These are phyloP conservation scores for Cuniculus paca DNA, from an alignment of 2,797 vertebrate genomes.

Conservation along the genomic window DNA sequence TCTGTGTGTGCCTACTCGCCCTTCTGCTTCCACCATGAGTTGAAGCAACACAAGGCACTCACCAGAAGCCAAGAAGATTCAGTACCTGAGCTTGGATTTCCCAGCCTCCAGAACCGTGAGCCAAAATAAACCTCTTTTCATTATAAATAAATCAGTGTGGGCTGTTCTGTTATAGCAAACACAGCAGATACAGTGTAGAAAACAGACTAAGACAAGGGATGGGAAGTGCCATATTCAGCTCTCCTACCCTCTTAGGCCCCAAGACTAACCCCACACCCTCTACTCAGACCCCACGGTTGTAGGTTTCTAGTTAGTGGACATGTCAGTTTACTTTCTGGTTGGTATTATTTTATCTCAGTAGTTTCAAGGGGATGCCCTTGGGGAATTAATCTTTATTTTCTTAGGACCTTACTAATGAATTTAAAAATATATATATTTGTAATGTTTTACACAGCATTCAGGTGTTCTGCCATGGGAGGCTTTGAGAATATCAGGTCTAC, in stretches of 20 bases:
- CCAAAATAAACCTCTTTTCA: background rate
- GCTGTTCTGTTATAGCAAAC: background rate
- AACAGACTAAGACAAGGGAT: background rate
- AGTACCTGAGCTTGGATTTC: background rate
- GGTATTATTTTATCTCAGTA: background rate
- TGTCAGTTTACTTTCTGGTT: constrained; percentile 15
- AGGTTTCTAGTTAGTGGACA: background rate
- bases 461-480: background rate
- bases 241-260: background rate
- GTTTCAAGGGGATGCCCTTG: background rate
- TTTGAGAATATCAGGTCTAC: constrained; percentile 12
- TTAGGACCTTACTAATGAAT: background rate
- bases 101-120: background rate
- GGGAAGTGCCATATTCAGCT: background rate
- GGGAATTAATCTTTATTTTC: background rate
- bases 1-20: background rate
- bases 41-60: background rate
- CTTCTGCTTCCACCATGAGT: background rate
- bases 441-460: constrained; percentile 8
- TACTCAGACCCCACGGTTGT: background rate
- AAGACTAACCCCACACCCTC: background rate
- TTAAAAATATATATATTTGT: background rate
- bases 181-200: background rate
- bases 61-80: background rate
- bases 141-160: no score